phyloP scores from a whole-genome alignment of 2,888 invertebrate species.

The Cataglyphis rosenhaueri region DNA sequence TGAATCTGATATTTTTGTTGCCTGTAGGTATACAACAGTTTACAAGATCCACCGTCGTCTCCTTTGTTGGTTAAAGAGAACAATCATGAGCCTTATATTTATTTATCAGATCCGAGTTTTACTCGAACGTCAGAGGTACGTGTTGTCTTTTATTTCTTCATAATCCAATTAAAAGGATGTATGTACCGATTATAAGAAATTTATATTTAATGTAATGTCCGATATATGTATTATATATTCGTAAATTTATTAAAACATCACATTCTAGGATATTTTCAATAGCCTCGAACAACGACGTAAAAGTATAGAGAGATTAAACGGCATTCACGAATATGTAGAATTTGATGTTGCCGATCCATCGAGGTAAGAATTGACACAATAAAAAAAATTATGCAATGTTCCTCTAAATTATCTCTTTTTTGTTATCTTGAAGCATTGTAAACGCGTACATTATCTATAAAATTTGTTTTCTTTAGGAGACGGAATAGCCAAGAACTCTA shows the following conservation, averaged over 20 bases:
- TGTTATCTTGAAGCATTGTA: not conserved
- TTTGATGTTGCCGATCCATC: slow-evolving; percentile 73
- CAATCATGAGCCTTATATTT: slow-evolving; percentile 78
- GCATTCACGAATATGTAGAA: slow-evolving; percentile 80
- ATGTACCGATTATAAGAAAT: not conserved
- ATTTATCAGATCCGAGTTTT: slow-evolving; percentile 82
- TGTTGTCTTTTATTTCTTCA: not conserved
- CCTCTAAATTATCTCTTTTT: not conserved
- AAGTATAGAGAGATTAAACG: slow-evolving; percentile 82
- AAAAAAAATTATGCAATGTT: not conserved
- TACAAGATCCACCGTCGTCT: slow-evolving; percentile 84
- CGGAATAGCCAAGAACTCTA: slow-evolving; percentile 81
- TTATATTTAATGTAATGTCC: not conserved
- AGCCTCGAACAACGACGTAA: slow-evolving; percentile 82
- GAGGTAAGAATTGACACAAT: slow-evolving; percentile 70
- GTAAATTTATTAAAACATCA: not conserved
- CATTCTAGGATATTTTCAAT: slow-evolving; percentile 82
- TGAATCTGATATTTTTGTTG: not conserved
- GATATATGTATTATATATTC: not conserved
- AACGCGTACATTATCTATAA: not conserved
- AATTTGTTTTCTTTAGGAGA: slow-evolving; percentile 66
- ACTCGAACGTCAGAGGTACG: slow-evolving; percentile 84
- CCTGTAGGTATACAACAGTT: slow-evolving; percentile 82
- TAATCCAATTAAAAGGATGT: not conserved
- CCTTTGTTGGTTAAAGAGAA: slow-evolving; percentile 81